Base-by-base conservation (phyloP, 2,888 invertebrate species). In the Tachina lurida region DNA sequence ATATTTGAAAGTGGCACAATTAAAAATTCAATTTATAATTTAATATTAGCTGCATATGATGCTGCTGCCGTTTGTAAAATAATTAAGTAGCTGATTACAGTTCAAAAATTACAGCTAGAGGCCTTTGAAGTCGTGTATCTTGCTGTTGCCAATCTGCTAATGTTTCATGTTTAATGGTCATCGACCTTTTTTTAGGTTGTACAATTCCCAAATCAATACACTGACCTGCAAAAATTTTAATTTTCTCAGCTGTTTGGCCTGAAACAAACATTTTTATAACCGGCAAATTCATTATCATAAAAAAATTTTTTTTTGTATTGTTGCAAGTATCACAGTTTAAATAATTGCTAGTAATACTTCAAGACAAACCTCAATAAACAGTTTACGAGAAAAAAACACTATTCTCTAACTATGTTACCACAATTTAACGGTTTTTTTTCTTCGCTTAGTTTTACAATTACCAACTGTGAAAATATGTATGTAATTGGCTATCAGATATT, bases 371-470 rank as follows among this genome's bases (percentile, higher is more conserved):
- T 60, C 49, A 78, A 56, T 22, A 22, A 13, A 19, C 60, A 8
- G 39, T 56, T 49, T 47, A 41, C 58, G 31, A 31, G 31, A 56
- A 75, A 63, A 65, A 31, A 15, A 31, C 22, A 17, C 10, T 67
- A 47, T 71, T 63, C 54, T 54, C 43, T 70, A 68, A 60, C 56
- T 19, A 8, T 45, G 58, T 43, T 77, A 52, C 76, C 58, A 49
- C 65, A 83, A 71, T 19, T 60, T 73, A 77, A 77, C 71, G 49
- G 65, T 10, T 22, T 65, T 79, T 73, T 43, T 63, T 47, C 58
- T n/a, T 49, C 15, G 8, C 12, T 17, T 60, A 15, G 39, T 45
- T 39, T 19, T 45, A 7, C 67, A 65, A 49, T 52, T 60, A 73
- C 58, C 45, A 74, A 39, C 62, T 75, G 54, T 39, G 49, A 76